Conservation (phyloP, 2,888 invertebrate genomes). For the Chrysomela aeneicollis region DNA sequence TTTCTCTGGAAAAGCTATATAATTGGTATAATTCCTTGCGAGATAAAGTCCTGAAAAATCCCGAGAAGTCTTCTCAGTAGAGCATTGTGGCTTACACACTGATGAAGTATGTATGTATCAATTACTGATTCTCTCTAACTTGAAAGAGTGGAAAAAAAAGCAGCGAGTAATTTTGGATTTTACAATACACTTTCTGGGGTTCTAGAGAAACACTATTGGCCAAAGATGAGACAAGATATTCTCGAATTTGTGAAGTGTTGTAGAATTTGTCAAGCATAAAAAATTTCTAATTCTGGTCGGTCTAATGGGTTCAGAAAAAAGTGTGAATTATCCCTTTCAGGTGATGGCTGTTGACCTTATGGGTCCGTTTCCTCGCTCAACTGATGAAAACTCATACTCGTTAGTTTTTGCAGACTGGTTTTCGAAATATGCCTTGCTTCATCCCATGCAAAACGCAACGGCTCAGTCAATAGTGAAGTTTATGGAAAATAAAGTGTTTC, state of each 20-base stretch:
- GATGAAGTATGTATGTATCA: background rate
- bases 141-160: slow-evolving; percentile 24
- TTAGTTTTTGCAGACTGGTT: slow-evolving; percentile 34
- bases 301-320: slow-evolving; percentile 38
- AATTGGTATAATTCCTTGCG: slow-evolving; percentile 20
- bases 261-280: slow-evolving; percentile 39
- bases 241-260: slow-evolving; percentile 33
- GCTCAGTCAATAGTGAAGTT: slow-evolving; percentile 22
- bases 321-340: slow-evolving; percentile 36
- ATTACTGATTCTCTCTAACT: slow-evolving; percentile 9
- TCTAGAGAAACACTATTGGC: slow-evolving; percentile 38
- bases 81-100: slow-evolving; percentile 10
- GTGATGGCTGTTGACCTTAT: slow-evolving; percentile 36
- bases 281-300: slow-evolving; percentile 32
- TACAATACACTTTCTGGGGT: slow-evolving; percentile 36
- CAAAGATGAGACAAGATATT: slow-evolving; percentile 35
- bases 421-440: slow-evolving; percentile 28
- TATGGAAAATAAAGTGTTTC: slow-evolving; percentile 30
- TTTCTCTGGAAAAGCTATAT: slow-evolving; percentile 18
- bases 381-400: slow-evolving; percentile 27
- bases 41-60: slow-evolving; percentile 20
- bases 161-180: slow-evolving; percentile 1
- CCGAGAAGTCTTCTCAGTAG: slow-evolving; percentile 28
- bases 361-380: slow-evolving; percentile 38
- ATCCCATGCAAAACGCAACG: slow-evolving; percentile 26